Base-by-base conservation (phyloP, 2,888 invertebrate genomes). In the Tipula unca region DNA sequence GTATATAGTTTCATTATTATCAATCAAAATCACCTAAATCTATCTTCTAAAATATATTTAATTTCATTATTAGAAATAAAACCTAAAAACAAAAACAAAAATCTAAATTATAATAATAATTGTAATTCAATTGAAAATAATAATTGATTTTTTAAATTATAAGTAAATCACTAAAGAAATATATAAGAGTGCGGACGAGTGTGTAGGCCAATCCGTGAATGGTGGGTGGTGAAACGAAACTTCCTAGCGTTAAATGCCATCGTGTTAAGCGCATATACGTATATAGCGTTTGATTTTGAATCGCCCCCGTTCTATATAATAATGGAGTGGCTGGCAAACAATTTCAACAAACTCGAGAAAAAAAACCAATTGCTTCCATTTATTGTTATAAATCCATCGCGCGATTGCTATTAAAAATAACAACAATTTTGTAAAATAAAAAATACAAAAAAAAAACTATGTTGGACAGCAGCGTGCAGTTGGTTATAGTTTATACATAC, bases 11-110 rank as follows among this genome's bases (percentile, higher is more conserved):
- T 36, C 42, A 42, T 42, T 69, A 69, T 69, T 69, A 69, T 69
- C 69, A 69, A 69, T 69, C 69, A 69, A 69, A 69, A 69, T 69
- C 69, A 69, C 69, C 69, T 69, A 69, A 69, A 69, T 69, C 69
- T 69, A 69, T 69, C 69, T 69, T 69, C 69, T 69, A n/a, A n/a
- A n/a, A n/a, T n/a, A 48, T 48, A 69, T 69, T 69, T 69, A 69
- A 69, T 69, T 69, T 69, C 69, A 69, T 69, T 69, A 69, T 69
- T 69, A 69, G 69, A 69, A 69, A 69, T 25, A 69, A 69, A 69
- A 48, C 48, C 42, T 48, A 69, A 69, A 69, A 69, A 25, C 25
- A 4, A 13, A 39, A 13, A n/a, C 8, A 69, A 69, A 69, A 25
- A 69, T 20, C 25, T 69, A 69, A 69, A 69, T 69, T 17, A 48